A percentile compares a stretch with the other conserved stretches of the same genome.
phyloP scores from a whole-genome alignment of 2,797 vertebrate species.

The Cynodonichthys magdalenae region DNA sequence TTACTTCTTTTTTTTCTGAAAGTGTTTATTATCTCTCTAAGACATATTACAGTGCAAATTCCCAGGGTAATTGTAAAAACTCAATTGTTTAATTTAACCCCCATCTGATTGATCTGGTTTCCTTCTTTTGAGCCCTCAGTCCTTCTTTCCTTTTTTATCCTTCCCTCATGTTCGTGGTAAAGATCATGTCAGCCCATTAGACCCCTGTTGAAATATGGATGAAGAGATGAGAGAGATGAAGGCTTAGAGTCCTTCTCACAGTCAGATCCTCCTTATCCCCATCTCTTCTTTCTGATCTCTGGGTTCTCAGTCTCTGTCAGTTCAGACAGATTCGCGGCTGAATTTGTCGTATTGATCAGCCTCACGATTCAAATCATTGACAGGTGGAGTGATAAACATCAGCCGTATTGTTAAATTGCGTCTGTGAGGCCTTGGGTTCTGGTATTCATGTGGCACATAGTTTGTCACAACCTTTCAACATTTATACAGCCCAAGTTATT shows the following conservation, averaged over 20 bases:
- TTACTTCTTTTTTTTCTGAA: neutral
- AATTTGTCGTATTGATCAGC: slow-evolving; percentile 19
- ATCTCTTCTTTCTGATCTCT: slow-evolving; percentile 53
- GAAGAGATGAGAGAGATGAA: slow-evolving; percentile 62
- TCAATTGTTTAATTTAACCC: neutral
- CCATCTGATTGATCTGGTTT: slow-evolving; percentile 8
- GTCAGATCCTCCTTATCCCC: slow-evolving; percentile 48
- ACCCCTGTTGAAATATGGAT: slow-evolving; percentile 74
- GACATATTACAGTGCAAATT: neutral
- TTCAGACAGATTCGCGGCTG: slow-evolving; percentile 25
- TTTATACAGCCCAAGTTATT: no score
- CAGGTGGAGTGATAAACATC: neutral
- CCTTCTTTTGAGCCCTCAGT: slow-evolving; percentile 17
- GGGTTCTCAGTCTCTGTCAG: slow-evolving; percentile 35
- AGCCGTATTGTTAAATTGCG: no score
- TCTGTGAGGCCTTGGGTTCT: no score
- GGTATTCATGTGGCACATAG: no score
- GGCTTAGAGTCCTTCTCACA: slow-evolving; percentile 44
- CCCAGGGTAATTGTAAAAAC: neutral
- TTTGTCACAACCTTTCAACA: no score
- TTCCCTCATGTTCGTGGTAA: slow-evolving; percentile 46
- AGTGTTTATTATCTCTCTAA: no score
- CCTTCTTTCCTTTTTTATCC: slow-evolving; percentile 2
- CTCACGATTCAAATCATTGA: neutral
- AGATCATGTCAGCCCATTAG: slow-evolving; percentile 69